A percentile compares a stretch with the other conserved stretches of the same genome.
Evolutionary conservation across 2,797 vertebrate genomes (phyloP).

Genomic region (Rhyacichthys aspro): DNA sequence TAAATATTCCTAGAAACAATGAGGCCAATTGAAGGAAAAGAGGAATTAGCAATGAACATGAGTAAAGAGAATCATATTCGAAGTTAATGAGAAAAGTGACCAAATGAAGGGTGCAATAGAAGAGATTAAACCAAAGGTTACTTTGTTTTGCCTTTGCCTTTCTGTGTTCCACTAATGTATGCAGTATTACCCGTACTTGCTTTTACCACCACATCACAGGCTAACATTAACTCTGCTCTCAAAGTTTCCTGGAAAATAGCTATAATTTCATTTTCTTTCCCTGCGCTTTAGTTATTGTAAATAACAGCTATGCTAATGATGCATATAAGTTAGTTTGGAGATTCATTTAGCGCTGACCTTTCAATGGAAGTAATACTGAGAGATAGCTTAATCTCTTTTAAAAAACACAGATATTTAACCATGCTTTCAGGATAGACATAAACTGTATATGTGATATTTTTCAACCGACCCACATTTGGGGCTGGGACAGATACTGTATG

Average conservation of each 20-base stretch:
- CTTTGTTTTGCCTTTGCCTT: constrained; percentile 13
- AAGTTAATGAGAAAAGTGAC: constrained; percentile 4
- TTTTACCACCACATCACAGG: constrained; percentile 2
- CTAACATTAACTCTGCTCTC: constrained; percentile 16
- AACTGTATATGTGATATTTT: constrained; percentile 1
- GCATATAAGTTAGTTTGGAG: constrained; percentile 11
- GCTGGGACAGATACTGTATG: not conserved
- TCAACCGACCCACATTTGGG: not conserved
- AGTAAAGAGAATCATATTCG: not conserved
- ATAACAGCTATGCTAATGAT: constrained; percentile 2
- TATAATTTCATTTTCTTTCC: constrained; percentile 16
- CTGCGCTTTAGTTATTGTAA: constrained; percentile 22
- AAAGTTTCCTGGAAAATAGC: constrained; percentile 10
- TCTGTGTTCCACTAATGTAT: constrained; percentile 15
- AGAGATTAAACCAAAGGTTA: not conserved
- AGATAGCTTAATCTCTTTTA: constrained; percentile 26
- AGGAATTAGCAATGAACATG: not conserved
- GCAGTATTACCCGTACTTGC: constrained; percentile 12
- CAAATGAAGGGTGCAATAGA: not conserved
- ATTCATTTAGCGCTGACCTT: constrained; percentile 24
- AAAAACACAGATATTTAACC: constrained; percentile 37
- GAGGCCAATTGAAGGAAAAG: not conserved
- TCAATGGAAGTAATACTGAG: constrained; percentile 26
- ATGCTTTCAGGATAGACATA: constrained; percentile 29
- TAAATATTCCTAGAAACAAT: not conserved